Percentiles rank a stretch among this genome's conserved stretches.
phyloP scores from a whole-genome alignment of 2,113 vertebrate species.

The Oreochromis niloticus region DNA sequence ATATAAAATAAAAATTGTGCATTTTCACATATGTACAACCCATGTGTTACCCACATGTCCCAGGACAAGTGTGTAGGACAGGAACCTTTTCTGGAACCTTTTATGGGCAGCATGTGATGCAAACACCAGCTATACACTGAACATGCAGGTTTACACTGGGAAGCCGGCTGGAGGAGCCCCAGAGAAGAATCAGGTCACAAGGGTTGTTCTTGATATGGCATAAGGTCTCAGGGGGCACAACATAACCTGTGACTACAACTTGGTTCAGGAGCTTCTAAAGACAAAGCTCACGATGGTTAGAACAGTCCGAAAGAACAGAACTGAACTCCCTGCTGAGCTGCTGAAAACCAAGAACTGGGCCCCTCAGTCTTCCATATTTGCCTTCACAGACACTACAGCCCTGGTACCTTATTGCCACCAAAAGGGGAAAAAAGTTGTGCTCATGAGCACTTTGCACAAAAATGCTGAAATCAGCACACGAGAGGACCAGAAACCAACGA shows the following conservation, averaged over 20 bases:
- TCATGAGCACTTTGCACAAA: background rate
- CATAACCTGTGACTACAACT: background rate
- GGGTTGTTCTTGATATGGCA: background rate
- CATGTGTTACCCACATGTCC: background rate
- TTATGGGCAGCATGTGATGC: background rate
- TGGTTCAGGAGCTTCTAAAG: background rate
- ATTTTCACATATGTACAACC: background rate
- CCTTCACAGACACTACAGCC: background rate
- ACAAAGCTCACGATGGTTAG: background rate
- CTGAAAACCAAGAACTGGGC: background rate
- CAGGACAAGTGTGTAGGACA: background rate
- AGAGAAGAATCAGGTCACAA: background rate
- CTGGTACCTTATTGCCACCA: background rate
- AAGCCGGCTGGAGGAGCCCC: accelerated
- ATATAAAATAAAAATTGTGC: background rate
- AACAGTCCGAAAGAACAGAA: background rate
- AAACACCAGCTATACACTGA: background rate
- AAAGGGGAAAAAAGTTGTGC: background rate
- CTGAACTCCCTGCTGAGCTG: background rate
- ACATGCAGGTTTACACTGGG: background rate
- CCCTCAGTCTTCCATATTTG: background rate
- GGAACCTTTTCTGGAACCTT: background rate
- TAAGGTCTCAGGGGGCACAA: background rate
- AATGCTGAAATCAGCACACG: background rate
- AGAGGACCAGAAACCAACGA: background rate